Percentiles rank a stretch among this genome's conserved stretches.
phyloP scores from a whole-genome alignment of 2,888 invertebrate species.

The Stenodera caucasica region DNA sequence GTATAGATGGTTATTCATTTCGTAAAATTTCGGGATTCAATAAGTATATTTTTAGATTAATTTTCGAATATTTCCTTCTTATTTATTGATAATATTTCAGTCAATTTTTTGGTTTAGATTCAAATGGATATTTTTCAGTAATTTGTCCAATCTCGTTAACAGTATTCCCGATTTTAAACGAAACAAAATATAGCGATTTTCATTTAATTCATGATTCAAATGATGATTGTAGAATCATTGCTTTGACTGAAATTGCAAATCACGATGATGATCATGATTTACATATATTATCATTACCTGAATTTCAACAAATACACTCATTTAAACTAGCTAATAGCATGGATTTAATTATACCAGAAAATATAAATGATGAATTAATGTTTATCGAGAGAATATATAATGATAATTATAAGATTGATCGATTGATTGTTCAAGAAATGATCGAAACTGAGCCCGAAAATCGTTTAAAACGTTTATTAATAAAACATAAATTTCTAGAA shows the following conservation, averaged over 20 bases:
- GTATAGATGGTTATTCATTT: not conserved
- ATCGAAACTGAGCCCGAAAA: slow-evolving; percentile 56
- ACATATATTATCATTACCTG: slow-evolving; percentile 27
- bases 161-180: slow-evolving; percentile 30
- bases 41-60: slow-evolving; percentile 23
- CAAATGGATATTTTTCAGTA: slow-evolving; percentile 29
- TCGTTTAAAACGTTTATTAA: slow-evolving; percentile 55
- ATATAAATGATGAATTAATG: slow-evolving; percentile 42
- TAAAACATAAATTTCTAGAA: slow-evolving; percentile 55
- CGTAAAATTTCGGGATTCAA: slow-evolving; percentile 10
- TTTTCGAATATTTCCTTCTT: slow-evolving; percentile 3
- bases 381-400: slow-evolving; percentile 38
- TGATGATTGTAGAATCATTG: slow-evolving; percentile 23
- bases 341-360: slow-evolving; percentile 38
- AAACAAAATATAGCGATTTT: slow-evolving; percentile 28
- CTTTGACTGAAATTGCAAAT: slow-evolving; percentile 17
- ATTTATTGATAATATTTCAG: slow-evolving; percentile 29
- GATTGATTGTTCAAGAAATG: slow-evolving; percentile 46
- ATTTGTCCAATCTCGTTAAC: slow-evolving; percentile 32
- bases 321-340: slow-evolving; percentile 39
- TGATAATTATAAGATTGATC: slow-evolving; percentile 31
- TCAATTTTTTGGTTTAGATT: slow-evolving; percentile 33
- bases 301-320: slow-evolving; percentile 38
- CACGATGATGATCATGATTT: slow-evolving; percentile 2
- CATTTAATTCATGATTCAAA: slow-evolving; percentile 25